These are phyloP conservation scores for Atractosteus spatula DNA, from an alignment of 2,113 vertebrate species.

Conservation along the genomic window DNA sequence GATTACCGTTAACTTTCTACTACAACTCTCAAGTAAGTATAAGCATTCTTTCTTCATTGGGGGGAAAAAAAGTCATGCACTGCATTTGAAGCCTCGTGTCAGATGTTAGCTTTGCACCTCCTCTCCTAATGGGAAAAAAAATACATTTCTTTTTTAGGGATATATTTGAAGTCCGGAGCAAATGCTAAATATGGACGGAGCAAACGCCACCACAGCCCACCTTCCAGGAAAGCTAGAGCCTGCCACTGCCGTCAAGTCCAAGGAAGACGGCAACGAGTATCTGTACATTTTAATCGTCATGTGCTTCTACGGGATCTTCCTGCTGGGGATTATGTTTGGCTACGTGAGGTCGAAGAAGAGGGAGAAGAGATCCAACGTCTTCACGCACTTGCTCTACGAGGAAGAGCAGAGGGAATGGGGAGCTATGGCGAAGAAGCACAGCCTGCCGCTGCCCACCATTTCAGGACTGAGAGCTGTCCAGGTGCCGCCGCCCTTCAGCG, in stretches of 20 bases:
- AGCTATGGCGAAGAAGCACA: constrained; percentile 70
- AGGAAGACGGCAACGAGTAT: constrained; percentile 69
- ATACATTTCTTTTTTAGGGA: background rate
- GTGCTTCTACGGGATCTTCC: constrained; percentile 91
- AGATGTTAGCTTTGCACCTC: too few relatives aligned
- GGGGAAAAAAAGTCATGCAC: too few relatives aligned
- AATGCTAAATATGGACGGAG: constrained; percentile 72
- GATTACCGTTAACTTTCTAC: too few relatives aligned
- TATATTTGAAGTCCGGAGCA: constrained; percentile 10
- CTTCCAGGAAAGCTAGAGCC: constrained; percentile 24
- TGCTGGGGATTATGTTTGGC: constrained; percentile 85
- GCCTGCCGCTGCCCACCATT: constrained; percentile 46
- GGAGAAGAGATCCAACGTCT: constrained; percentile 78
- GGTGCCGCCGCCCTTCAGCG: constrained; percentile 60
- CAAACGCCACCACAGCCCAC: constrained; percentile 60
- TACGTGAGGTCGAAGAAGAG: constrained; percentile 88
- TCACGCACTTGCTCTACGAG: constrained; percentile 80
- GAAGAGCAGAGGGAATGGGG: constrained; percentile 88
- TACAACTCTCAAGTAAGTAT: too few relatives aligned
- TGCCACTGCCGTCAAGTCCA: constrained; percentile 26
- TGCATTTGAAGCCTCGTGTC: too few relatives aligned
- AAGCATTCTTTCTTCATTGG: background rate
- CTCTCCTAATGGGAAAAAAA: too few relatives aligned
- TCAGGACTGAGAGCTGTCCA: constrained; percentile 63
- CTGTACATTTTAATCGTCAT: constrained; percentile 88